Evolutionary conservation across 1,140 invertebrate genomes (phyloP), one percentile per base, ranked within the genome.

Genomic region (Araneus ventricosus): DNA sequence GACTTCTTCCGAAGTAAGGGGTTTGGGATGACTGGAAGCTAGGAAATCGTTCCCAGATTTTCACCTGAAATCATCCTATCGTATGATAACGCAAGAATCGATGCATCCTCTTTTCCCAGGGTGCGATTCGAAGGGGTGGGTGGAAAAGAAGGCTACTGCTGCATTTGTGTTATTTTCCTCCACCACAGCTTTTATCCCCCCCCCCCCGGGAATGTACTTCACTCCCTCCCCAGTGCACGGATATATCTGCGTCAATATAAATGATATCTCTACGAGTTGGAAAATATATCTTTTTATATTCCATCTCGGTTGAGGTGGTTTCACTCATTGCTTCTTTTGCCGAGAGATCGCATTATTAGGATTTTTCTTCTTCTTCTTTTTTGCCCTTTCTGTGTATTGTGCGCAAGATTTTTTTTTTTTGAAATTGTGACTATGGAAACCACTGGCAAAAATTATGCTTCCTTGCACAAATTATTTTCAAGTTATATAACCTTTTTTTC

Each of bases 11-110:
- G n/a, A 37, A 80, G 57, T 57, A 82, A n/a, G 67, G 67, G 45
- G 39, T 88, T 37, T 45, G 61, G 37, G 67, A 45, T 30, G 88
- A 61, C 34, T 27, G 39, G 67, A 57, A 70, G 67, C n/a, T 45
- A 34, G 61, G 39, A 88, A 89, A 89, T 89, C 67, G 88, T 57
- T 89, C 59, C 59, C 45, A 90, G 75, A 90, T 90, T 90, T 39
- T 90, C 88, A 90, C 88, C 88, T 61, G 88, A 61, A 90, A 57
- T 90, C 88, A 90, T 90, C 67, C 45, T 82, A 82, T 82, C 75
- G 75, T 90, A 34, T 82, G 88, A 90, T 90, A 90, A 79, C 75
- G 30, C 52, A n/a, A 61, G 75, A 90, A 90, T 90, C 88, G 88
- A 82, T 82, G 52, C 41, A 39, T 17, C 27, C 52, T 30, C 52